Percentiles rank a stretch among this genome's conserved stretches.
phyloP scores from a whole-genome alignment of 2,888 invertebrate species.

The Habroteleia sp. region DNA sequence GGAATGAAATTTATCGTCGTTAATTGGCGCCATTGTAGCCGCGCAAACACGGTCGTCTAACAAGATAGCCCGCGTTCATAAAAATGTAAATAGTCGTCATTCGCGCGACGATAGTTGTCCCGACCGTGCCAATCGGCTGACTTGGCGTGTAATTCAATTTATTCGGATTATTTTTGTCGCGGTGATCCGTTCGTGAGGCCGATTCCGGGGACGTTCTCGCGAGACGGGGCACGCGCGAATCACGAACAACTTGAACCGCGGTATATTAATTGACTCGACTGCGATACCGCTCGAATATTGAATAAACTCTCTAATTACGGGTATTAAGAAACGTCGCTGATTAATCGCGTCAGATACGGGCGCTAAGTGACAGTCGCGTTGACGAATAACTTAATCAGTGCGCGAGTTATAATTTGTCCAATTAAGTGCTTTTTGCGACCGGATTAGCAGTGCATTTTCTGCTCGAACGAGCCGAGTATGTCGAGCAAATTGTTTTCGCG shows the following conservation, averaged over 20 bases:
- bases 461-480: conserved; percentile 16
- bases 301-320: conserved; percentile 35
- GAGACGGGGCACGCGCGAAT: background rate
- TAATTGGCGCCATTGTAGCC: conserved; percentile 20
- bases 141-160: conserved; percentile 10
- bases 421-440: background rate
- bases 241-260: no score
- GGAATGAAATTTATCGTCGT: conserved; percentile 34
- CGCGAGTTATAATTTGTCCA: conserved; percentile 9
- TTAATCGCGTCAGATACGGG: conserved; percentile 25
- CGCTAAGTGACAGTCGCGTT: conserved; percentile 5
- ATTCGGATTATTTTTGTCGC: conserved; percentile 1
- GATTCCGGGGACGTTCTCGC: background rate
- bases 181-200: background rate
- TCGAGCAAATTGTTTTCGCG: conserved; percentile 25
- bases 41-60: background rate
- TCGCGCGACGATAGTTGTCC: conserved; percentile 1
- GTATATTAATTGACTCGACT: conserved; percentile 1
- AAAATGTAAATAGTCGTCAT: conserved; percentile 25
- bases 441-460: conserved; percentile 28
- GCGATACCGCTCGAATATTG: conserved; percentile 25
- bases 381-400: conserved; percentile 24
- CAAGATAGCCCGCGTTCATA: conserved; percentile 3
- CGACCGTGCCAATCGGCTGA: conserved; percentile 2
- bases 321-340: conserved; percentile 18